Base-by-base conservation (phyloP, 2,888 invertebrate species). In the Sialis fuliginosa region DNA sequence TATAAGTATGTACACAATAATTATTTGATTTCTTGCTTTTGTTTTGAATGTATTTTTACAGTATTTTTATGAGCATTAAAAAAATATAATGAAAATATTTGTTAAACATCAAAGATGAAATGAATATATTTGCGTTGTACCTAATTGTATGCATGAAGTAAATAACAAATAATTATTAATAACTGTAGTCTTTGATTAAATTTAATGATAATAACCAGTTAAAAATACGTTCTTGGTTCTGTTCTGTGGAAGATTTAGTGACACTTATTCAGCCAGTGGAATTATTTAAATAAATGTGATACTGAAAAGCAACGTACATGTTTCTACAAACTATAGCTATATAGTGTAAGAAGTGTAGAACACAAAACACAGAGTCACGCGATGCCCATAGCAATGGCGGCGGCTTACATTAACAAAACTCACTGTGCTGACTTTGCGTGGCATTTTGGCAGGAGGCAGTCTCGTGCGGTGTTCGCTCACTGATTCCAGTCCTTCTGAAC, bases 381-480 rank as follows among this genome's bases (percentile, higher is more conserved):
- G 22, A 22, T 22, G 22, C 22, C 22, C 22, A 22, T 22, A 22
- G 22, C 22, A 22, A 22, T 22, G 22, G 37, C 42, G 34, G 22
- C 40, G 30, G 47, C 47, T 47, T 47, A 47, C 47, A 42, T 47
- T 47, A 42, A 47, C 47, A 47, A 47, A 47, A 83, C 83, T 85
- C 81, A 86, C 85, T 79, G 86, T 81, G 78, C 86, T 86, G 77
- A 90, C 89, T 83, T 90, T 91, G 74, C 90, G 81, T 63, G 79
- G 77, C 74, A 80, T 80, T 64, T 58, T 64, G 60, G 68, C 74
- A 70, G 70, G 63, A 60, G 66, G 66, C 61, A 65, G 62, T 67
- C 67, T 73, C 67, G 68, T 67, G 71, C 65, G 60, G 59, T 81
- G 84, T 70, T 88, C 89, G 77, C 85, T 86, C 75, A 88, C 80